These are phyloP conservation scores for Eidolon helvum DNA, from an alignment of 2,113 vertebrate genomes.

Conservation along the genomic window DNA sequence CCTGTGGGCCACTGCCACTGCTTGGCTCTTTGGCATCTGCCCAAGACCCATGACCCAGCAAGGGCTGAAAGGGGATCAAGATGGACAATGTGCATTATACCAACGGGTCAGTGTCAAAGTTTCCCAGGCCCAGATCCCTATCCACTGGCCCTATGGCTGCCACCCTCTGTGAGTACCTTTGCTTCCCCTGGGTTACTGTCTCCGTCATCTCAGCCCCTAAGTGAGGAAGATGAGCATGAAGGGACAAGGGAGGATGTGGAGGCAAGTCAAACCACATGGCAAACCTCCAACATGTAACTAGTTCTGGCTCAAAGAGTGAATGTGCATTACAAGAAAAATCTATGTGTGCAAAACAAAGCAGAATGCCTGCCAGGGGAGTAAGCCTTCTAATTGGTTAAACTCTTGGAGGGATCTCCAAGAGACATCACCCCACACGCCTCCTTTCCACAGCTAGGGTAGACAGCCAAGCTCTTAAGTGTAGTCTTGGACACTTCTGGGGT, in stretches of 20 bases:
- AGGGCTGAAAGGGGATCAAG: conserved; percentile 18
- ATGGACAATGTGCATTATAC: not conserved
- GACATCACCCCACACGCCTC: not conserved
- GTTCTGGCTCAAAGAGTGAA: conserved; percentile 2
- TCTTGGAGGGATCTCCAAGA: not conserved
- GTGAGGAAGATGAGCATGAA: not conserved
- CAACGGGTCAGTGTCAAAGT: not conserved
- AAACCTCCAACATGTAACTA: not conserved
- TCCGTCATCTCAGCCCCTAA: not conserved
- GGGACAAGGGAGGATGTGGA: not conserved
- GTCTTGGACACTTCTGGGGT: not conserved
- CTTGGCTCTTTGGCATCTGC: conserved; percentile 72
- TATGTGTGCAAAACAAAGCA: conserved; percentile 58
- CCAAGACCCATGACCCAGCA: conserved; percentile 44
- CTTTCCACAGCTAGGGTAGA: not conserved
- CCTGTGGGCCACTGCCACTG: not conserved
- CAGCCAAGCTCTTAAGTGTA: not conserved
- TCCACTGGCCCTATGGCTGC: not conserved
- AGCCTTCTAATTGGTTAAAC: not conserved
- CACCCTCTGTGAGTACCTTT: not conserved
- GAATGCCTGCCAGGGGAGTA: not conserved
- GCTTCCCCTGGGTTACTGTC: not conserved
- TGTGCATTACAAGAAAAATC: not conserved
- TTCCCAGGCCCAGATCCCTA: not conserved
- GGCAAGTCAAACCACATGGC: not conserved